phyloP scores from a whole-genome alignment of 1,140 invertebrate genomes.

The Helicoverpa zea region DNA sequence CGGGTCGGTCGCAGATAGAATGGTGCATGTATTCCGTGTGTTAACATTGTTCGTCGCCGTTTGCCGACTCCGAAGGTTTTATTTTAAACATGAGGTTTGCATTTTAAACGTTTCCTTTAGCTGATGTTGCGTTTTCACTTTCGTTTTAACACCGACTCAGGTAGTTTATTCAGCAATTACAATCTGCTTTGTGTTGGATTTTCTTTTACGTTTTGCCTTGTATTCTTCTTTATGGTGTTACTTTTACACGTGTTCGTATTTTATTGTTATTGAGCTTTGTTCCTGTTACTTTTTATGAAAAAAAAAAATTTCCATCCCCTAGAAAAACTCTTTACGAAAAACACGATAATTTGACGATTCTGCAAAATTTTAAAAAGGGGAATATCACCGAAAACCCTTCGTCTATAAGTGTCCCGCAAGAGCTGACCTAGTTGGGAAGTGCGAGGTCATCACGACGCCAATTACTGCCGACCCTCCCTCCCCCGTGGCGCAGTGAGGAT shows the following conservation, averaged over 20 bases:
- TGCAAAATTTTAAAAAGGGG: not conserved
- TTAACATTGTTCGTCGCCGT: constrained; percentile 29
- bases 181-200: not conserved
- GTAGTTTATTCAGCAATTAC: not conserved
- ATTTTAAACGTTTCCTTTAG: constrained; percentile 42
- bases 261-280: too few species aligned
- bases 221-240: not conserved
- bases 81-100: constrained; percentile 41
- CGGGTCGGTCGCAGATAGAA: constrained; percentile 32
- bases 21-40: constrained; percentile 39
- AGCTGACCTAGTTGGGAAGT: constrained; percentile 27
- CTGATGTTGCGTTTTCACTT: constrained; percentile 5
- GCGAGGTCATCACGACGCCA: constrained; percentile 16
- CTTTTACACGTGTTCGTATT: too few species aligned
- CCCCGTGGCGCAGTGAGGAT: not conserved
- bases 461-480: not conserved
- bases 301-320: not conserved
- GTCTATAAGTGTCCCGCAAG: not conserved
- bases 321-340: not conserved
- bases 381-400: not conserved
- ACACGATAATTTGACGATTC: not conserved
- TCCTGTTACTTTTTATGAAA: too few species aligned
- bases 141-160: not conserved
- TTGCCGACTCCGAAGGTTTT: constrained; percentile 34
- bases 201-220: not conserved